Conservation (phyloP, 2,113 vertebrate genomes). For the Riparia riparia region DNA sequence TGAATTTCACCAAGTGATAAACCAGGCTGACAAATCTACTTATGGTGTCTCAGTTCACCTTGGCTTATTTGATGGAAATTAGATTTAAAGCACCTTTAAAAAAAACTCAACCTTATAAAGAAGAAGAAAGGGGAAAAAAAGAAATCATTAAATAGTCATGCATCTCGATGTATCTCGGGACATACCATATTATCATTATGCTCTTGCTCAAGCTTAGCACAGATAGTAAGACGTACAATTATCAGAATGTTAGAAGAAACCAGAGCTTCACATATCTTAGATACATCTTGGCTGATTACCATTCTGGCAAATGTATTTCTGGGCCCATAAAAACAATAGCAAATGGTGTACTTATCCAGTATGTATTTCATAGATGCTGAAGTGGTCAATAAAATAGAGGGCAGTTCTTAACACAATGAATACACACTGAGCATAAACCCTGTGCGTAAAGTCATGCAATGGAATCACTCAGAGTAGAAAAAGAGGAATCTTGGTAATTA, state of each 20-base stretch:
- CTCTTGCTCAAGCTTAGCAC: background rate
- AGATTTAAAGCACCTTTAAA: background rate
- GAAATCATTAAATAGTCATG: background rate
- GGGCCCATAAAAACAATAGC: background rate
- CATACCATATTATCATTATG: background rate
- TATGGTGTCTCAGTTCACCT: background rate
- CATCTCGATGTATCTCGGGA: background rate
- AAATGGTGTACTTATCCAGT: background rate
- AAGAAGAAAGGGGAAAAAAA: background rate
- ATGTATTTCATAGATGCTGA: background rate
- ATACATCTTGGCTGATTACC: background rate
- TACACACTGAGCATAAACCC: background rate
- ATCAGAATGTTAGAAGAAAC: background rate
- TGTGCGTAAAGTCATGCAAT: background rate
- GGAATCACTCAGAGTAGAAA: background rate
- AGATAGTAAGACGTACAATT: background rate
- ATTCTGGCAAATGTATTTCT: background rate
- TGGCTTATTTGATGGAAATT: background rate
- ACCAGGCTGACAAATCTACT: conserved; percentile 9
- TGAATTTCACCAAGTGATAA: conserved; percentile 53
- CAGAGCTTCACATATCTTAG: background rate
- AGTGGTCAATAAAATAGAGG: background rate
- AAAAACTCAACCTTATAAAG: background rate
- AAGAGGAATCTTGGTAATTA: background rate
- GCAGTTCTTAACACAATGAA: background rate